Evolutionary conservation across 1,140 invertebrate species (phyloP), one percentile per base, ranked within the genome.

Genomic region (Drosophila bipectinata): DNA sequence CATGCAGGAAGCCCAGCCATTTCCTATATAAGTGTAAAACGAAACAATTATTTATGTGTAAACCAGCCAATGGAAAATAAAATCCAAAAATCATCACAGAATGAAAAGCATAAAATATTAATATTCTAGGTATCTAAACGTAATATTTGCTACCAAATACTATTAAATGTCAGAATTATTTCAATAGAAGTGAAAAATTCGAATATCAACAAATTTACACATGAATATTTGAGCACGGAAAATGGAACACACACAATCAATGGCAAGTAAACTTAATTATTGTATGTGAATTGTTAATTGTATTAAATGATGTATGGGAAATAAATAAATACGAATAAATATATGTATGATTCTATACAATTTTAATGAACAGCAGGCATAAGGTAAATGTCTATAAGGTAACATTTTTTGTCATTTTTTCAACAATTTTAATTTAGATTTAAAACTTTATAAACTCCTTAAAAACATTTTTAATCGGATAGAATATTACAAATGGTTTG

Each of bases 241-340:
- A 53, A 44, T 18, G 63, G 61, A 87, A 71, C 79, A 77, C 73
- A 77, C 58, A 88, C 83, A 88, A 88, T 88, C 83, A 88, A 88
- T 67, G 72, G 60, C 76, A 88, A 88, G 66, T 88, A 88, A 87
- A 88, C 72, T 76, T 83, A 82, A 88, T 88, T 77, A 88, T 71
- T 88, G 79, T 83, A 88, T 88, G 83, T 88, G 75, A 83, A 88
- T 73, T 88, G 83, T 88, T 88, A 83, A 83, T 74, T 88, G 83
- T 87, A 88, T 88, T 87, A 83, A 82, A 88, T 47, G 67, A 83
- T 88, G 79, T 87, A 87, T 71, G 82, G 66, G 41, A 68, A 81
- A 79, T 69, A 78, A 75, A 58, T 69, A 76, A 75, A 80, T 28
- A 63, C 51, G 54, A 61, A 37, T 26, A 74, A 56, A 47, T 54